Evolutionary conservation across 37 sponge, comb jelly and placozoan species (phyloP).

Genomic region (Theonella swinhoei): DNA sequence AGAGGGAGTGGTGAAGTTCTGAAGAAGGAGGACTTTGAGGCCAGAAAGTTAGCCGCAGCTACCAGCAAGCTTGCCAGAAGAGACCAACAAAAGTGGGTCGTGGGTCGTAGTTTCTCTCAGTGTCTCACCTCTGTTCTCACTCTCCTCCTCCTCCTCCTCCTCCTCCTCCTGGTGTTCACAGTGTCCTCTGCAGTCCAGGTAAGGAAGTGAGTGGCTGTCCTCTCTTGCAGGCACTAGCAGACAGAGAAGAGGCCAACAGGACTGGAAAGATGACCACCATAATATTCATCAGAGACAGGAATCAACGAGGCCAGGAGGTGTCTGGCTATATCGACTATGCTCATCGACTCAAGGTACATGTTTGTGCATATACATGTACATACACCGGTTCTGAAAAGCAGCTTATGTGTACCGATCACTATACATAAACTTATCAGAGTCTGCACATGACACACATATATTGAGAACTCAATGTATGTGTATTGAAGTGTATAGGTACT

Average conservation of each 20-base stretch:
- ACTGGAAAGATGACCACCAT: conserved; percentile 96
- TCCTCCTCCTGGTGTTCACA: conserved; percentile 3
- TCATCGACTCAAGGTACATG: conserved; percentile 83
- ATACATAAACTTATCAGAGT: no score
- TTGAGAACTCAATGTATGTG: no score
- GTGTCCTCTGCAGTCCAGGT: conserved; percentile 73
- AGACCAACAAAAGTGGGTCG: conserved; percentile 79
- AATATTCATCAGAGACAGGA: conserved; percentile 91
- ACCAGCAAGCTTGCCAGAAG: conserved; percentile 85
- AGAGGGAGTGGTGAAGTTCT: conserved; percentile 96
- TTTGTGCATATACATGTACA: no score
- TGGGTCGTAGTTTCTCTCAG: no score
- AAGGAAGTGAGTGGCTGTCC: conserved; percentile 74
- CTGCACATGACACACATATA: no score
- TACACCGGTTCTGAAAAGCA: no score
- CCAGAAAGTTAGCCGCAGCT: conserved; percentile 79
- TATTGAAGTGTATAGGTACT: background rate
- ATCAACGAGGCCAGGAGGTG: conserved; percentile 89
- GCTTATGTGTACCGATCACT: background rate
- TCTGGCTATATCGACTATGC: conserved; percentile 98
- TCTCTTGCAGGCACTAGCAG: conserved; percentile 88
- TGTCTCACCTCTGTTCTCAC: no score
- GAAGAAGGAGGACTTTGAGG: conserved; percentile 95
- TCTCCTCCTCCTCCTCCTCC: no score
- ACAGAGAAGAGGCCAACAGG: conserved; percentile 95